Base-by-base conservation (phyloP, 2,113 vertebrate genomes). In the Salvelinus namaycush region DNA sequence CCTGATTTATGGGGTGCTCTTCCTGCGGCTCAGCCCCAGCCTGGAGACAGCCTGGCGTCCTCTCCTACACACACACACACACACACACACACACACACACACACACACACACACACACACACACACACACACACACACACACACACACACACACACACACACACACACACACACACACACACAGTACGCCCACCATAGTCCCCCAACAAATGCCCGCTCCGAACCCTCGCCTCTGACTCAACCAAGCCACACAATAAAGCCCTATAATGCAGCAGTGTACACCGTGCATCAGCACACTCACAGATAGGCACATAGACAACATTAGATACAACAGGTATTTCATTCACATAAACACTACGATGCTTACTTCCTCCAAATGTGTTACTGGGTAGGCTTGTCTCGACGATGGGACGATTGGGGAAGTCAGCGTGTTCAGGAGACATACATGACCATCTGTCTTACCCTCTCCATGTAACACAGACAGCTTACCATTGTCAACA, bases 41-140 rank as follows among this genome's bases (percentile, higher is more conserved):
- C 93, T 93, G 93, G 95, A 96, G 95, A 95, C 95, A 95, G 94
- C 75, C 94, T 96, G 95, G 95, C 94, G 94, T 95, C 94, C 93
- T 93, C 93, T 90, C 80, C 91, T 54, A 70, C 57, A 74, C 66
- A 51, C 67, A 62, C 66, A 31, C 54, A 67, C 76, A 77, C 18
- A 49, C 70, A 29, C 70, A 57, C 70, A 72, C 70, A 72, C 48
- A 72, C 48, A 51, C 44, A 72, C 70, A 72, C 76, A 77, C 18
- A 51, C 51, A 59, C 70, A 59, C 70, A 72, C 51, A 72, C 49
- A 72, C 49, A 54, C 22, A 72, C 70, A 72, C 11, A 70, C 27
- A 70, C 67, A 51, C 67, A 62, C 57, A 31, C 54, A 72, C 76
- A 77, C 12, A 51, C 71, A 59, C 70, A 31, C 51, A 72, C 70